Evolutionary conservation across 2,888 invertebrate species (phyloP), one percentile per base, ranked within the genome.

Genomic region (Hanleya hanleyi): DNA sequence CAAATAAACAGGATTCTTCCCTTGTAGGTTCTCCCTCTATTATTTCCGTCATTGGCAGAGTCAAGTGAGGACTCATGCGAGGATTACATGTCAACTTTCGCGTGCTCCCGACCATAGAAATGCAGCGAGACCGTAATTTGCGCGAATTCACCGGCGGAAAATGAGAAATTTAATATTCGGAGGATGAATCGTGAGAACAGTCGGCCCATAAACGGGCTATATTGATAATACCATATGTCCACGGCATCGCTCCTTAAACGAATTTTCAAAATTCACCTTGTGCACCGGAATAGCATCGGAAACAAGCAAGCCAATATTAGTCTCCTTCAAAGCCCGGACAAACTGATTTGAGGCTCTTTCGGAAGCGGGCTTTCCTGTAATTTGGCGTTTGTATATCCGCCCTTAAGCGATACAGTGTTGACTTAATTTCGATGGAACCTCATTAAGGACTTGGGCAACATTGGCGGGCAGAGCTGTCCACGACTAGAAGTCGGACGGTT

Each of bases 381-480:
- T 64, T 64, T 64, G 37, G 64, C 64, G 64, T 37, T 64, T 64
- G 64, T 64, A 64, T 64, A 64, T 64, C 64, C 64, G 64, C 38
- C 64, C 64, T 64, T 64, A 37, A 64, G 64, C 38, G 35, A 35
- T 64, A 7, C 38, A 64, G 64, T 64, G 64, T 64, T 64, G 64
- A 64, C 64, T 64, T 64, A 64, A 64, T 64, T 64, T 64, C 64
- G 38, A 4, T 37, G 37, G 64, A 64, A 64, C 64, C 22, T 64
- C 64, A 64, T 64, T 64, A 64, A 57, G 57, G 57, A 29, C 32
- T 57, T 32, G 18, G 57, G 32, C 57, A 57, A 57, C 57, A 57
- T 57, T 57, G 22, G 57, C 47, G 22, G 41, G 9, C 41, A 18
- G 41, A 41, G 41, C 41, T 41, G 41, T n/a, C n/a, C n/a, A n/a